Evolutionary conservation across 2,888 invertebrate species (phyloP).

Genomic region (Cephalotes varians): DNA sequence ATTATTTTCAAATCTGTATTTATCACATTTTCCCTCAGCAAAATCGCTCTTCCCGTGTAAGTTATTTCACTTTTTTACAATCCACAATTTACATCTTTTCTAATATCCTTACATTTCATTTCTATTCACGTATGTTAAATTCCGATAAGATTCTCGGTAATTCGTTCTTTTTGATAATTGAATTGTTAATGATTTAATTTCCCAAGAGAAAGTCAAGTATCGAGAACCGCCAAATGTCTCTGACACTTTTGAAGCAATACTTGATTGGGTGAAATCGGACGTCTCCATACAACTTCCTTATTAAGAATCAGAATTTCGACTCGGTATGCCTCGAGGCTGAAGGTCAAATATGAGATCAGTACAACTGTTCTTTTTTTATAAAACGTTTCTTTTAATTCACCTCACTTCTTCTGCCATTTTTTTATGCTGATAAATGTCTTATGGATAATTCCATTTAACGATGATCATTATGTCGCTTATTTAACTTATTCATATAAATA

Average conservation of each 20-base stretch:
- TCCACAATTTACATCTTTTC: too few relatives aligned
- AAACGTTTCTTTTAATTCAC: not conserved
- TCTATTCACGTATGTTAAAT: not conserved
- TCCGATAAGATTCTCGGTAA: not conserved
- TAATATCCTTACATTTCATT: not conserved
- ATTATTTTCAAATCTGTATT: too few relatives aligned
- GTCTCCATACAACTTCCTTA: not conserved
- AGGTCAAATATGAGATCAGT: not conserved
- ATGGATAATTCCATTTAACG: not conserved
- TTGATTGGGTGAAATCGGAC: not conserved
- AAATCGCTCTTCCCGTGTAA: too few relatives aligned
- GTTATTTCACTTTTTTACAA: not conserved
- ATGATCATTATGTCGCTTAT: not conserved
- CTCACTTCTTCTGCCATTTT: slow-evolving; percentile 7
- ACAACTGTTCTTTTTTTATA: not conserved
- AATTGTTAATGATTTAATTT: not conserved
- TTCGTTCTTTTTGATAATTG: not conserved
- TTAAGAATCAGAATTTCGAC: not conserved
- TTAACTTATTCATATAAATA: not conserved
- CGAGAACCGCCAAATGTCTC: not conserved
- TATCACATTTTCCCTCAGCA: too few relatives aligned
- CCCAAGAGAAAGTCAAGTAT: not conserved
- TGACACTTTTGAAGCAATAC: not conserved
- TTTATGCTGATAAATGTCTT: not conserved
- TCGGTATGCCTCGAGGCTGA: not conserved